Evolutionary conservation across 2,113 vertebrate genomes (phyloP), one percentile per base, ranked within the genome.

Genomic region (Cercocebus atys): DNA sequence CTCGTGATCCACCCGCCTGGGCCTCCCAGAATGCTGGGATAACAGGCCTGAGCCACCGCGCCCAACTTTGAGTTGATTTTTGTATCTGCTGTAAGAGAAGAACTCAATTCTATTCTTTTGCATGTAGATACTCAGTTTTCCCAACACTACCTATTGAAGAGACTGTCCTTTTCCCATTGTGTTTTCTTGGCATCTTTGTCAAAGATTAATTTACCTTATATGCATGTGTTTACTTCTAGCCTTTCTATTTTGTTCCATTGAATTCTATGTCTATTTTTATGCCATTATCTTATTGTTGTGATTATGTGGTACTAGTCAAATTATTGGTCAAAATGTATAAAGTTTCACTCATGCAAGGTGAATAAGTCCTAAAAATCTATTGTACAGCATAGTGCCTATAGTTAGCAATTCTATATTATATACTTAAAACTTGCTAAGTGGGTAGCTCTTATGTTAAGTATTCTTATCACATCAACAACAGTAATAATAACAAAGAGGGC

Each of bases 1-100:
- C 17, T 18, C 17, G 6, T 55, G 52, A 18, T 55, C 52, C 6
- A 0, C 3, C 52, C 0, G 1, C 52, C 52, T 6, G 5, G 1
- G 52, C 52, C 52, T 55, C 52, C 52, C 17, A 55, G 52, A 55
- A 6, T 55, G 52, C 52, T 55, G 52, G 52, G 17, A 55, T 55
- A 55, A 55, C 52, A 55, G 52, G 52, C 5, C 17, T 55, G 17
- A 55, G 52, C 52, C 52, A 6, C 52, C 6, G 17, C 1, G 5
- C 52, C 52, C 17, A 0, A 18, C 52, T 17, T 59, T 57, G 18
- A 45, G 73, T 20, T 61, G 8, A 61, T 61, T 61, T 61, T 61
- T 64, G 9, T 32, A 32, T 45, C 11, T 64, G 17, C 8, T 84
- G 16, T 64, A 30, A 61, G 4, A 43, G 22, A 94, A 61, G 6